Percentiles rank a stretch among this genome's conserved stretches.
Evolutionary conservation across 2,888 invertebrate genomes (phyloP).

Genomic region (Cylloceria caligata): DNA sequence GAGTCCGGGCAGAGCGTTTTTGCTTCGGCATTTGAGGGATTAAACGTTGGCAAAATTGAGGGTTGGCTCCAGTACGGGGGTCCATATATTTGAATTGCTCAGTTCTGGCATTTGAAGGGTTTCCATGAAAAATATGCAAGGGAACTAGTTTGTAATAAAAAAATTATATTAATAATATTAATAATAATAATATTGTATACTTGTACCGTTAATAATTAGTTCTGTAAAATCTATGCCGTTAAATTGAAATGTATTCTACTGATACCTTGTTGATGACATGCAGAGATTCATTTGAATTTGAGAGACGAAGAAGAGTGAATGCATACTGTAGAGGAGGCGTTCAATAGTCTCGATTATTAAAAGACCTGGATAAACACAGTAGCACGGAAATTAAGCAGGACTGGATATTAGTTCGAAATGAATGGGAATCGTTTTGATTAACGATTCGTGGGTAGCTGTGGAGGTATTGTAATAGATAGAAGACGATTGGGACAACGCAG

Average conservation of each 20-base stretch:
- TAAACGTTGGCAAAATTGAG: conserved; percentile 48
- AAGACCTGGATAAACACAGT: conserved; percentile 41
- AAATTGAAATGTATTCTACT: not conserved
- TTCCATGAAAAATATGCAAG: not conserved
- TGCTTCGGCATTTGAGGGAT: conserved; percentile 65
- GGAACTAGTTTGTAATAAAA: not conserved
- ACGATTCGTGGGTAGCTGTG: conserved; percentile 45
- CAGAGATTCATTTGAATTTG: not conserved
- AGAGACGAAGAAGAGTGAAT: not conserved
- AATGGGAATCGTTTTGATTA: conserved; percentile 64
- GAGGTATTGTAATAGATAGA: conserved; percentile 37
- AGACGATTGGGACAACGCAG: conserved; percentile 15
- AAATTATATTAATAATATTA: not conserved
- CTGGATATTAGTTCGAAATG: conserved; percentile 64
- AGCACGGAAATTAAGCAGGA: conserved; percentile 62
- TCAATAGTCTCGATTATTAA: conserved; percentile 54
- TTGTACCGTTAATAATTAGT: too few species aligned
- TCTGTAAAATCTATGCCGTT: too few species aligned
- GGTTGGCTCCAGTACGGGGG: conserved; percentile 28
- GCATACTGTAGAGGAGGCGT: not conserved
- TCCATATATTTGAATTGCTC: conserved; percentile 53
- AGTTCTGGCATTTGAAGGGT: conserved; percentile 6
- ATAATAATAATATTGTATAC: not conserved
- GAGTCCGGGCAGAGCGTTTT: conserved; percentile 35
- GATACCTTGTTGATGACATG: not conserved